Conservation (phyloP, 2,113 vertebrate species). For the Laticauda laticaudata region DNA sequence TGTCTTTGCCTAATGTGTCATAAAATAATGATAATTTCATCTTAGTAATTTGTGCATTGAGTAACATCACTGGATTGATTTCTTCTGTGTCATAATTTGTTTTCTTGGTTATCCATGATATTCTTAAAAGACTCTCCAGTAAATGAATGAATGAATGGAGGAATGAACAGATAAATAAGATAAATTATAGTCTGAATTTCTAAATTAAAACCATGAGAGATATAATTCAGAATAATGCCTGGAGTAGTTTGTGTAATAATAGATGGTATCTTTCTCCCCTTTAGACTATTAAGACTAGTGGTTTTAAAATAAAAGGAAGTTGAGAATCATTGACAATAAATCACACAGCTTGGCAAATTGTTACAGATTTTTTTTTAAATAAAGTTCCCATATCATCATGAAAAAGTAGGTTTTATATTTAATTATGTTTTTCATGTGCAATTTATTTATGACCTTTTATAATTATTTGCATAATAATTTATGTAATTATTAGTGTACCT, state of each 20-base stretch:
- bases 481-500: neutral
- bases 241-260: neutral
- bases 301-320: neutral
- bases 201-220: neutral
- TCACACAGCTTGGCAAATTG: neutral
- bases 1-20: neutral
- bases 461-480: neutral
- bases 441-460: neutral
- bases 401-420: neutral
- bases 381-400: neutral
- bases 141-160: neutral
- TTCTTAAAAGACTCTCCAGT: neutral
- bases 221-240: neutral
- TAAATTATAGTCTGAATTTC: neutral
- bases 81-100: neutral
- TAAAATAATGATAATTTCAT: neutral
- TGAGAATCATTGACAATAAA: neutral
- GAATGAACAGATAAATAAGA: neutral
- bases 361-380: neutral
- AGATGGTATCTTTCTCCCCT: neutral
- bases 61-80: neutral
- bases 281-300: neutral
- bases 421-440: neutral
- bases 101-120: neutral
- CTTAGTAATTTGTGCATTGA: neutral